phyloP scores from a whole-genome alignment of 2,797 vertebrate species.

The Poeciliopsis gracilis region DNA sequence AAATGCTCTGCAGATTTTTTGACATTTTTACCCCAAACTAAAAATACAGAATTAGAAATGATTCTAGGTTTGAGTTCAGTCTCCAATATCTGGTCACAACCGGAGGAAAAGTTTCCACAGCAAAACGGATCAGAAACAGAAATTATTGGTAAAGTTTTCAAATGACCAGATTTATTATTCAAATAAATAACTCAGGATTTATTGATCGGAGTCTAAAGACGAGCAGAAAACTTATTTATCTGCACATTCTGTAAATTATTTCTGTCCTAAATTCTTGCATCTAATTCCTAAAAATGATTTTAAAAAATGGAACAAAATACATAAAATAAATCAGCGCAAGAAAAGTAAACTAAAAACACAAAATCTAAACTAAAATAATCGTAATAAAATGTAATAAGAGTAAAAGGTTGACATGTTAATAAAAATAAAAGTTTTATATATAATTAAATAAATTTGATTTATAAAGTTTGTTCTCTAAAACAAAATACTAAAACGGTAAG shows the following conservation, averaged over 20 bases:
- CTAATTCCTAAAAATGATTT: not conserved
- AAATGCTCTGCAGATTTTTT: not conserved
- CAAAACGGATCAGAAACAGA: not conserved
- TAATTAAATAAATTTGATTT: not conserved
- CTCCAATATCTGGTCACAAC: too few species aligned
- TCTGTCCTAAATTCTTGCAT: not conserved
- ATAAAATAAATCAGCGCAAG: not conserved
- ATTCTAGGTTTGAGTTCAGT: not conserved
- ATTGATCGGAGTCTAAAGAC: not conserved
- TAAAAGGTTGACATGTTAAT: not conserved
- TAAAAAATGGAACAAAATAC: not conserved
- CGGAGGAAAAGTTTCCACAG: not conserved
- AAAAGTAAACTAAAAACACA: not conserved
- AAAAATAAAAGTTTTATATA: not conserved
- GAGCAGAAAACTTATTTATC: not conserved
- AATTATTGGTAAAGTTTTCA: not conserved
- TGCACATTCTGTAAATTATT: not conserved
- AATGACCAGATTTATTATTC: not conserved
- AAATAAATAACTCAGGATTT: not conserved
- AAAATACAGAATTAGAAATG: too few species aligned
- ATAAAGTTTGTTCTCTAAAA: not conserved
- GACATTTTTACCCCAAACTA: not conserved
- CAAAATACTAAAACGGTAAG: not conserved
- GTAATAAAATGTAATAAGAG: not conserved
- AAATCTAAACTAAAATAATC: not conserved